Conservation (phyloP, 2,797 vertebrate genomes). For the Intellagama lesueurii region DNA sequence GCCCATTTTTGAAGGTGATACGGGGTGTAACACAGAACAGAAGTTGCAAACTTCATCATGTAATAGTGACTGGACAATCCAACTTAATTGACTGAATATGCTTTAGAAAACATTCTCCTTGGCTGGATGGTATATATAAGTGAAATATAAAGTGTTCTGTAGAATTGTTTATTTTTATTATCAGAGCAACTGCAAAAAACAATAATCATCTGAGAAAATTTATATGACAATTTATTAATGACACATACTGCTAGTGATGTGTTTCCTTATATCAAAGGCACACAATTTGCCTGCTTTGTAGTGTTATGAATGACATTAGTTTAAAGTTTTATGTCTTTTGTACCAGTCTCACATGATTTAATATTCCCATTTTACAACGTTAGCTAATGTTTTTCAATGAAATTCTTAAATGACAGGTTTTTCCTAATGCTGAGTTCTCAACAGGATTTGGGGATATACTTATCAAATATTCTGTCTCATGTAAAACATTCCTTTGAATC, state of each 20-base stretch:
- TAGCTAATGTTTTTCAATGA: constrained; percentile 71
- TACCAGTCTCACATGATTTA: constrained; percentile 73
- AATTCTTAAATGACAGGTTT: constrained; percentile 70
- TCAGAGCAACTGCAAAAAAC: constrained; percentile 57
- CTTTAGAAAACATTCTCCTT: not conserved
- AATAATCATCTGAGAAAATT: constrained; percentile 55
- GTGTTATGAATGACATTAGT: constrained; percentile 72
- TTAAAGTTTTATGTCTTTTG: constrained; percentile 74
- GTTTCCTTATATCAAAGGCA: constrained; percentile 71
- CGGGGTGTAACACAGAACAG: too few relatives aligned
- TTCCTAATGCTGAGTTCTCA: constrained; percentile 49
- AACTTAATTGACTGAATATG: not conserved
- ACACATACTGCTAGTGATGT: constrained; percentile 69
- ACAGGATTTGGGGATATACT: constrained; percentile 59
- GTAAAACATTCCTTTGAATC: constrained; percentile 59
- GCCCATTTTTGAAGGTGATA: not conserved
- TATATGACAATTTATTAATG: constrained; percentile 69
- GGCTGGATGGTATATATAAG: not conserved
- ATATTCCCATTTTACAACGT: constrained; percentile 72
- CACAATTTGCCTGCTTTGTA: constrained; percentile 69
- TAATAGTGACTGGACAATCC: not conserved
- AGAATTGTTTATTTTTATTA: constrained; percentile 11
- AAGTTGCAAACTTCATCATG: not conserved
- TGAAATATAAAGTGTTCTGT: not conserved
- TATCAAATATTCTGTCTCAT: constrained; percentile 57